Evolutionary conservation across 2,888 invertebrate genomes (phyloP).

Genomic region (Pollenia labialis): DNA sequence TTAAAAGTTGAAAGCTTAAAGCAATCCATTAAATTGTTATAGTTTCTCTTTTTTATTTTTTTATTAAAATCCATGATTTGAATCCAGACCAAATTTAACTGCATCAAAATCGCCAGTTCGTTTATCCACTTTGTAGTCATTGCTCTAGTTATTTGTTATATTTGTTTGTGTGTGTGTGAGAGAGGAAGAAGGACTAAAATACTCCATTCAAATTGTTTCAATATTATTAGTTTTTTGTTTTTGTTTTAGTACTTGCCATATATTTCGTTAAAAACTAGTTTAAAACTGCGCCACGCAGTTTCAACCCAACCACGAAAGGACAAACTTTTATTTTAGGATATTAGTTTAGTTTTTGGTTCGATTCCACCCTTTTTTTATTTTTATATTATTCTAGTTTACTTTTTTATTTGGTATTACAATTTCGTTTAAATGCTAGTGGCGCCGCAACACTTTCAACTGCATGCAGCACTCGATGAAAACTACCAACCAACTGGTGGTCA

Average conservation of each 20-base stretch:
- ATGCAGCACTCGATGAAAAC: slow-evolving; percentile 36
- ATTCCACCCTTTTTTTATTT: slow-evolving; percentile 4
- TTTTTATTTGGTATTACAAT: slow-evolving; percentile 30
- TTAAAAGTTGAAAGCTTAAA: slow-evolving; percentile 67
- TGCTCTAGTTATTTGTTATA: not conserved
- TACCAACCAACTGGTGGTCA: slow-evolving; percentile 30
- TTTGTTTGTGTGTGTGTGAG: not conserved
- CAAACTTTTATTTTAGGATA: slow-evolving; percentile 57
- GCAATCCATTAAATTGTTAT: slow-evolving; percentile 60
- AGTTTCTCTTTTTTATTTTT: slow-evolving; percentile 19
- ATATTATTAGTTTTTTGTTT: slow-evolving; percentile 23
- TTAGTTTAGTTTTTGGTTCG: slow-evolving; percentile 50
- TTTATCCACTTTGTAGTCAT: not conserved
- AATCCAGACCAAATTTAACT: slow-evolving; percentile 43
- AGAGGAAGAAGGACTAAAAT: not conserved
- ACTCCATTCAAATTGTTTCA: slow-evolving; percentile 42
- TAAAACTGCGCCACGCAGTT: slow-evolving; percentile 11
- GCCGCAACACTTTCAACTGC: slow-evolving; percentile 62
- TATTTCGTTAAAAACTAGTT: slow-evolving; percentile 26
- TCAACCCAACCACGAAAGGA: slow-evolving; percentile 12
- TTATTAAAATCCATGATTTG: slow-evolving; percentile 41
- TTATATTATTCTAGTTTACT: slow-evolving; percentile 22
- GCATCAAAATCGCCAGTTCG: not conserved
- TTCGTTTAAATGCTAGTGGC: slow-evolving; percentile 62
- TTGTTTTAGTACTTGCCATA: not conserved